Evolutionary conservation across 1,140 invertebrate genomes (phyloP).

Genomic region (Akabosia matsudoensis): DNA sequence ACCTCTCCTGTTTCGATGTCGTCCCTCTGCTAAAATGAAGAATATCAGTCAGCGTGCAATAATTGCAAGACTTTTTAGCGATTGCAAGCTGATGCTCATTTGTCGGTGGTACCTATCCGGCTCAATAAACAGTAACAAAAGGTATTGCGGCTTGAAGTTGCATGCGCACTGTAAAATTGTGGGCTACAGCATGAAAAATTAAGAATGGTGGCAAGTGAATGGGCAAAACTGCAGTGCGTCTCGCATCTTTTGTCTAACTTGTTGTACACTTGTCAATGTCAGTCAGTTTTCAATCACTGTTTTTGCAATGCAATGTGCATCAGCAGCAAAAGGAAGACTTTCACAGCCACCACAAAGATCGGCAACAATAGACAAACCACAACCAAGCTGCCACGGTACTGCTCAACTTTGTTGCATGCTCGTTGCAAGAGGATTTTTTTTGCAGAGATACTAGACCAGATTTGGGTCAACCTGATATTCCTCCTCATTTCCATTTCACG

Average conservation of each 20-base stretch:
- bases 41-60: no score
- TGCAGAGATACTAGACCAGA: not conserved
- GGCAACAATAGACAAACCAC: not conserved
- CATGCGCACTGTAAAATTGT: no score
- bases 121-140: no score
- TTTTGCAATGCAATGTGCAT: not conserved
- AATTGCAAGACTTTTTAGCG: no score
- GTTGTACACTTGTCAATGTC: not conserved
- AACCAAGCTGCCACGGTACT: not conserved
- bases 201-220: no score
- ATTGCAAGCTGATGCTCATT: no score
- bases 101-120: no score
- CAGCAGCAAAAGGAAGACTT: constrained; percentile 17
- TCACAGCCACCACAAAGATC: not conserved
- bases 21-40: no score
- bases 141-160: no score
- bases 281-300: not conserved
- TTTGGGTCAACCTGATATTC: not conserved
- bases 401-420: constrained; percentile 4
- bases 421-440: no score
- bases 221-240: not conserved
- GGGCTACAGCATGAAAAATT: no score
- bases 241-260: not conserved
- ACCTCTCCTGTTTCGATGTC: not conserved
- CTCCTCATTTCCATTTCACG: constrained; percentile 15